These are phyloP conservation scores for Glossosoma conforme DNA, from an alignment of 1,140 invertebrate species.

Conservation along the genomic window DNA sequence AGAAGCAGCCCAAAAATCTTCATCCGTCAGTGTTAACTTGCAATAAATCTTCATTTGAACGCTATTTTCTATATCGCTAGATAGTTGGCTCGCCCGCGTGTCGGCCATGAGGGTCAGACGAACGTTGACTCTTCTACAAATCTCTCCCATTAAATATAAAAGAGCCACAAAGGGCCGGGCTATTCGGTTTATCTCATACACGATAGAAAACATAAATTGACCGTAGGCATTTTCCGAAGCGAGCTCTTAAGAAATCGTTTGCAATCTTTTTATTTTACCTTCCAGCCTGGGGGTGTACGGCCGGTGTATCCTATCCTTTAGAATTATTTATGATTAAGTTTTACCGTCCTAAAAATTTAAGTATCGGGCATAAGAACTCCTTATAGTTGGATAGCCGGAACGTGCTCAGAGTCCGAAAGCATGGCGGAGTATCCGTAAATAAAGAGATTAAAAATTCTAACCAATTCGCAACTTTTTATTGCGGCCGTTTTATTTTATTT, in stretches of 20 bases:
- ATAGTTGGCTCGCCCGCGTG: no score
- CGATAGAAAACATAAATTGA: conserved; percentile 28
- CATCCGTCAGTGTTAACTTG: not conserved
- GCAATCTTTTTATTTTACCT: conserved; percentile 23
- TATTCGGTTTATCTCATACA: conserved; percentile 23
- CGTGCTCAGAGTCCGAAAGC: conserved; percentile 19
- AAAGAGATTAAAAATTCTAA: no score
- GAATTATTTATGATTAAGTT: conserved; percentile 33
- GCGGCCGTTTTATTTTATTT: no score
- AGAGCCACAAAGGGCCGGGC: not conserved
- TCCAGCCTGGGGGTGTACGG: not conserved
- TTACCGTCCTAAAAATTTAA: conserved; percentile 30
- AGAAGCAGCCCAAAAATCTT: no score
- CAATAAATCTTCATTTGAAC: conserved; percentile 21
- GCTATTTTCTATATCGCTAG: no score
- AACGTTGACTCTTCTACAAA: conserved; percentile 19
- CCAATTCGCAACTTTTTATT: no score
- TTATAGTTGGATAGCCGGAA: conserved; percentile 28
- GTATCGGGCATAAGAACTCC: conserved; percentile 20
- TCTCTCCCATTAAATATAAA: conserved; percentile 26
- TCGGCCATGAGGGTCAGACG: not conserved
- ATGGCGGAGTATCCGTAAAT: no score
- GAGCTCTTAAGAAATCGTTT: conserved; percentile 17
- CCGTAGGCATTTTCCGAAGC: conserved; percentile 20
- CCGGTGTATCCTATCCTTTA: not conserved